These are phyloP conservation scores for Himantopus leucocephalus DNA, from an alignment of 2,113 vertebrate species.

Conservation along the genomic window DNA sequence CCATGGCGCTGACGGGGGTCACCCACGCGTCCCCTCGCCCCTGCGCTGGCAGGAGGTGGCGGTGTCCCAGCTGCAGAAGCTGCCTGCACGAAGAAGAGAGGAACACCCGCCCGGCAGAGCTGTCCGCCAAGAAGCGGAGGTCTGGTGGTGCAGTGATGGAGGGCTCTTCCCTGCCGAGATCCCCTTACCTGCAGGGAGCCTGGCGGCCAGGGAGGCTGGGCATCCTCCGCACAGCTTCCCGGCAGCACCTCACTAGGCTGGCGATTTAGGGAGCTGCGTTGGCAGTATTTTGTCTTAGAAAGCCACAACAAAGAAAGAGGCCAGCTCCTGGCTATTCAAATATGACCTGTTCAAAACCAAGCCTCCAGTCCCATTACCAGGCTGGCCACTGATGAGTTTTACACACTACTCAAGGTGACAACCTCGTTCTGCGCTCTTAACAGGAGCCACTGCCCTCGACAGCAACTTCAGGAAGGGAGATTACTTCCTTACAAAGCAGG, in stretches of 20 bases:
- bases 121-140: too few species aligned
- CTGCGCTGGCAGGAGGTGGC: neutral
- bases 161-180: neutral
- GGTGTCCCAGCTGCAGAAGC: neutral
- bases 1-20: fast-evolving
- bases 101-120: neutral
- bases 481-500: neutral
- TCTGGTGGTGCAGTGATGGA: too few species aligned
- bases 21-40: fast-evolving
- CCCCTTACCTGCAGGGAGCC: neutral
- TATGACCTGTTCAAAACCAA: neutral
- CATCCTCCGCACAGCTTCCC: neutral
- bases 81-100: fast-evolving
- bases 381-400: neutral
- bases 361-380: neutral
- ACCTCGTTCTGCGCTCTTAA: neutral
- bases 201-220: too few species aligned
- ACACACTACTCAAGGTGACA: neutral
- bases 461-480: neutral
- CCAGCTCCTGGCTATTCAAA: neutral
- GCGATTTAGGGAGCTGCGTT: neutral
- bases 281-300: neutral
- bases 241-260: neutral
- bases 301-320: neutral
- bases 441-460: neutral